A percentile compares a stretch with the other conserved stretches of the same genome.
phyloP scores from a whole-genome alignment of 2,888 invertebrate genomes.

The Cryptus armator region DNA sequence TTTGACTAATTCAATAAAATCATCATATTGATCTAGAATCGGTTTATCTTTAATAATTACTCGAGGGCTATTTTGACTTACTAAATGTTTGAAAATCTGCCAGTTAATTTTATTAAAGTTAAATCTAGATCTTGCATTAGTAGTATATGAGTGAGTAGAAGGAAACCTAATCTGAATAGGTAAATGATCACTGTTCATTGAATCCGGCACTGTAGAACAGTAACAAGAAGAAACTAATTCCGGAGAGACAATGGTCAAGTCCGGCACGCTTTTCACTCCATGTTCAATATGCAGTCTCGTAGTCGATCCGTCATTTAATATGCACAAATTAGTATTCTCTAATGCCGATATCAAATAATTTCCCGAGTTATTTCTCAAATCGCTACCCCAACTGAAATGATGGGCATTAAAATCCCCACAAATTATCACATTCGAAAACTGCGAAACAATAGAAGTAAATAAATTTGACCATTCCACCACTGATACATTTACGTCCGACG shows the following conservation, averaged over 20 bases:
- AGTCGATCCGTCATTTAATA: constrained; percentile 15
- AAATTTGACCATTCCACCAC: background rate
- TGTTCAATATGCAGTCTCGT: constrained; percentile 10
- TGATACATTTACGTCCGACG: background rate
- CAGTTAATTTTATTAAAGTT: constrained; percentile 4
- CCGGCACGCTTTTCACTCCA: background rate
- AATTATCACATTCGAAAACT: background rate
- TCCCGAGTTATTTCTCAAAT: background rate
- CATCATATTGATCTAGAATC: background rate
- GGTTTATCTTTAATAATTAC: background rate
- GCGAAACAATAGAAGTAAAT: background rate
- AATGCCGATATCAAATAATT: background rate
- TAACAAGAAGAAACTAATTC: background rate
- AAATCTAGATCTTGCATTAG: constrained; percentile 7
- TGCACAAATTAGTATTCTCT: background rate
- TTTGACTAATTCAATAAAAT: background rate
- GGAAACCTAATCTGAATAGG: background rate
- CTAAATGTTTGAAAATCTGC: background rate
- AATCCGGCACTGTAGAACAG: background rate
- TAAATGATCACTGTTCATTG: constrained; percentile 6
- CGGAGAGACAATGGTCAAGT: background rate
- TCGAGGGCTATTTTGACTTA: background rate
- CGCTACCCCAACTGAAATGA: background rate
- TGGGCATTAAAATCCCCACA: constrained; percentile 5
- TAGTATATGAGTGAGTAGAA: background rate